phyloP scores from a whole-genome alignment of 2,113 vertebrate species.

The Esox niger region DNA sequence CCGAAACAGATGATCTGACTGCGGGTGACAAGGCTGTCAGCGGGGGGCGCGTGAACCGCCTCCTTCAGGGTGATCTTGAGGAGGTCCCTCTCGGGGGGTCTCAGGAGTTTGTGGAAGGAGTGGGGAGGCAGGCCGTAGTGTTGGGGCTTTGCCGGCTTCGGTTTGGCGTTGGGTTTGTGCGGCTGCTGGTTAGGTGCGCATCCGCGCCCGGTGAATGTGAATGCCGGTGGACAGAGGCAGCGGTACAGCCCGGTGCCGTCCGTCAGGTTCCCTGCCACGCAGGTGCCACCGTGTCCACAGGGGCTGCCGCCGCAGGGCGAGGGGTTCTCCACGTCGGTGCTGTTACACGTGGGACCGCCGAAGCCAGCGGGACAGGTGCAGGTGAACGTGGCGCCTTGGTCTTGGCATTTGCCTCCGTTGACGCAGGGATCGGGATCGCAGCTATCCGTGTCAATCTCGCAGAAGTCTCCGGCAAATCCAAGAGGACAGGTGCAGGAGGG shows the following conservation, averaged over 20 bases:
- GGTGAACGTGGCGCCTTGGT: conserved; percentile 74
- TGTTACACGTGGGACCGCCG: conserved; percentile 79
- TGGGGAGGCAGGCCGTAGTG: conserved; percentile 74
- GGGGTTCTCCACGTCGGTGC: conserved; percentile 44
- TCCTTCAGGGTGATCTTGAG: conserved; percentile 90
- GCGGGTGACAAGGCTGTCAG: conserved; percentile 77
- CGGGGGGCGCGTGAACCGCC: conserved; percentile 73
- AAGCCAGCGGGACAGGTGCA: conserved; percentile 82
- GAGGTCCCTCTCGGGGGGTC: conserved; percentile 75
- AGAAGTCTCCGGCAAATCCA: conserved; percentile 86
- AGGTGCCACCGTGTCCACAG: conserved; percentile 82
- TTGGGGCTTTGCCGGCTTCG: conserved; percentile 45
- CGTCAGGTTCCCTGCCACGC: conserved; percentile 51
- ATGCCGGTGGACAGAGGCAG: conserved; percentile 50
- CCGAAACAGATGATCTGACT: conserved; percentile 92
- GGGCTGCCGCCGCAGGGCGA: conserved; percentile 69
- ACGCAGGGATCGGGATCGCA: conserved; percentile 85
- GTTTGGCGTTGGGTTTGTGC: conserved; percentile 29
- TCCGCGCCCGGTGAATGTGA: neutral
- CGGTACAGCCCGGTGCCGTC: conserved; percentile 58
- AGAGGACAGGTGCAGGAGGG: conserved; percentile 83
- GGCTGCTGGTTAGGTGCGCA: conserved; percentile 66
- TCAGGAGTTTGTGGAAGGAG: conserved; percentile 76
- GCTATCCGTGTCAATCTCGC: conserved; percentile 78
- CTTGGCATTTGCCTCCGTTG: conserved; percentile 83